Base-by-base conservation (phyloP, 2,113 vertebrate genomes). In the Chelonoidis abingdonii region DNA sequence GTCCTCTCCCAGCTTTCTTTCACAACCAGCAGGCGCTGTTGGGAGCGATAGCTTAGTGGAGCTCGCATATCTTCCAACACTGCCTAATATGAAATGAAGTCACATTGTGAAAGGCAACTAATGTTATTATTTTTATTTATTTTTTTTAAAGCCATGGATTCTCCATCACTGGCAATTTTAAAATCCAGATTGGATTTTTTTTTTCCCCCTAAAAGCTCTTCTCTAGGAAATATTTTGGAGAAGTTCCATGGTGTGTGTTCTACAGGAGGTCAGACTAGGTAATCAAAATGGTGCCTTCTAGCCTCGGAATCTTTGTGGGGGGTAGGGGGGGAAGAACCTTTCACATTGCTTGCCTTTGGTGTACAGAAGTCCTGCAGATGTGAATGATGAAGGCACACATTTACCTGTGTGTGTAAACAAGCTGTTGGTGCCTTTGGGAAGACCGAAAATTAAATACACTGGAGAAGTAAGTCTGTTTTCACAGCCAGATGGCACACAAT, bases 1-100 rank as follows among this genome's bases (percentile, higher is more conserved):
- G 29, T 38, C 25, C 19, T 91, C 86, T 91, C 93, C 87, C 94
- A 93, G 89, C 76, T 89, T 80, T 95, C 92, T 57, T 88, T 54
- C 56, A 86, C 24, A 92, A 84, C 29, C 89, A 94, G 95, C 79
- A 14, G 0, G 50, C 80, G 25, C 17, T 44, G 25, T 24, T 6
- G 2, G 87, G 91, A 95, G 84, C 2, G 83, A 78, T 14, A 35
- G 59, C 21, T 91, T 79, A 41, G n/a, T 91, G 84, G 41, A 25
- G n/a, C 92, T 54, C 81, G n/a, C 9, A 13, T 27, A 86, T 54
- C 93, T 85, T 84, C 86, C 84, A 89, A 50, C 25, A 41, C 9
- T 6, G 31, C 25, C 35, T 89, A 52, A 11, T 35, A 17, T 81
- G 29, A 31, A 89, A 56, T 35, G 6, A 79, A 95, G 69, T 25